phyloP scores from a whole-genome alignment of 2,797 vertebrate species.

The Alauda arvensis region DNA sequence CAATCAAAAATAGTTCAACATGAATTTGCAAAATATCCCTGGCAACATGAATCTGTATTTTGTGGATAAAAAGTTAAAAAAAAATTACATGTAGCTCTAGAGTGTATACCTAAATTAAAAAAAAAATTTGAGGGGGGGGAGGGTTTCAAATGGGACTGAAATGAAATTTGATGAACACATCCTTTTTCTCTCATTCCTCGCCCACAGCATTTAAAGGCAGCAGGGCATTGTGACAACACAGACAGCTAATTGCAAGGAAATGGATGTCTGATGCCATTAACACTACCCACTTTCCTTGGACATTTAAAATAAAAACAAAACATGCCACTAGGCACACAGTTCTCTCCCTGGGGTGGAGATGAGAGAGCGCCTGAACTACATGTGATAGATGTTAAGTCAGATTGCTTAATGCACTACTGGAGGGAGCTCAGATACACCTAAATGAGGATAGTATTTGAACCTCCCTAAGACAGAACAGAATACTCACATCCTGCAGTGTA shows the following conservation, averaged over 20 bases:
- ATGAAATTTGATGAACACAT: neutral
- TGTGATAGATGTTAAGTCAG: constrained; percentile 49
- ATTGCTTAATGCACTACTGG: constrained; percentile 43
- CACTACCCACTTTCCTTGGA: constrained; percentile 34
- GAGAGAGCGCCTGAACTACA: constrained; percentile 11
- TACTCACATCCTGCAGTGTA: neutral
- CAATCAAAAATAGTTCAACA: neutral
- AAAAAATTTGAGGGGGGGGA: accelerated
- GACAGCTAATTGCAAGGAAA: constrained; percentile 62
- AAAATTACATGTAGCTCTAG: neutral
- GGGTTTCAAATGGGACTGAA: neutral
- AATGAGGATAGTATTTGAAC: constrained; percentile 10
- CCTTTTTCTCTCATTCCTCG: neutral
- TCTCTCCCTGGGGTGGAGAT: constrained; percentile 55
- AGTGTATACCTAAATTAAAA: neutral
- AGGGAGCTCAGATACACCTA: constrained; percentile 29
- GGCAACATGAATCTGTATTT: neutral
- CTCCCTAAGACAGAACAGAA: neutral
- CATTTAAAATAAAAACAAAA: constrained; percentile 58
- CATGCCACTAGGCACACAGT: constrained; percentile 34
- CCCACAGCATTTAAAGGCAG: constrained; percentile 48
- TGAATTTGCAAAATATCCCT: neutral
- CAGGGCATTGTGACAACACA: constrained; percentile 35
- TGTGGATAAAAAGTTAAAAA: neutral
- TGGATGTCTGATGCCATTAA: constrained; percentile 54